These are phyloP conservation scores for Notospermus geniculatus DNA, from an alignment of 1,140 invertebrate genomes.

Conservation along the genomic window DNA sequence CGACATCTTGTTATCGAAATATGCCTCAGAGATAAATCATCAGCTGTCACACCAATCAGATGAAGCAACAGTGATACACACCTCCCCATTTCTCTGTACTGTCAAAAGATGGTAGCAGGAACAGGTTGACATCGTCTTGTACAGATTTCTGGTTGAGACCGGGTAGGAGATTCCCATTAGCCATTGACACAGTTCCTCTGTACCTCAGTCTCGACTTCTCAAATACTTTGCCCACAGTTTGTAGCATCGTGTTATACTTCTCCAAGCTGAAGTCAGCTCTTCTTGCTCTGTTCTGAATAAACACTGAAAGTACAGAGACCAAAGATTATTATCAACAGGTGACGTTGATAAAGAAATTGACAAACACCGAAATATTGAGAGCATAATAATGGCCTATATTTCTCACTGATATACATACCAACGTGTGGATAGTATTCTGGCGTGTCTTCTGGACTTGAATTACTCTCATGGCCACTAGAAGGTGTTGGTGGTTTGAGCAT, in stretches of 20 bases:
- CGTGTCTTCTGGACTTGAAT: conserved; percentile 58
- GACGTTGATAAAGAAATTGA: no score
- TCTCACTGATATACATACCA: conserved; percentile 21
- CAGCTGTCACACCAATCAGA: no score
- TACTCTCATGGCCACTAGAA: conserved; percentile 50
- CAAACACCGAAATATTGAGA: no score
- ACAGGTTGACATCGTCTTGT: conserved; percentile 68
- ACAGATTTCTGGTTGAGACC: conserved; percentile 59
- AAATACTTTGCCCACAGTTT: conserved; percentile 66
- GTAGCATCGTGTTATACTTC: conserved; percentile 67
- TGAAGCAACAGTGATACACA: no score
- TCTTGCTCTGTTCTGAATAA: conserved; percentile 74
- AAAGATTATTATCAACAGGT: no score
- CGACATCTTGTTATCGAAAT: no score
- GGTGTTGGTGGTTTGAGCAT: conserved; percentile 78
- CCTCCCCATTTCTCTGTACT: conserved; percentile 60
- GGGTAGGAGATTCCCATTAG: conserved; percentile 60
- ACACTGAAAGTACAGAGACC: no score
- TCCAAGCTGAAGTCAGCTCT: conserved; percentile 68
- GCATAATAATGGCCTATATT: no score
- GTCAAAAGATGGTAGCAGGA: conserved; percentile 67
- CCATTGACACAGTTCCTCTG: conserved; percentile 60
- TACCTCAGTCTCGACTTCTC: conserved; percentile 69
- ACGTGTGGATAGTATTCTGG: conserved; percentile 74
- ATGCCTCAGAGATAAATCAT: not conserved